Evolutionary conservation across 2,797 vertebrate genomes (phyloP), one percentile per base, ranked within the genome.

Genomic region (Mionectes olivaceus): DNA sequence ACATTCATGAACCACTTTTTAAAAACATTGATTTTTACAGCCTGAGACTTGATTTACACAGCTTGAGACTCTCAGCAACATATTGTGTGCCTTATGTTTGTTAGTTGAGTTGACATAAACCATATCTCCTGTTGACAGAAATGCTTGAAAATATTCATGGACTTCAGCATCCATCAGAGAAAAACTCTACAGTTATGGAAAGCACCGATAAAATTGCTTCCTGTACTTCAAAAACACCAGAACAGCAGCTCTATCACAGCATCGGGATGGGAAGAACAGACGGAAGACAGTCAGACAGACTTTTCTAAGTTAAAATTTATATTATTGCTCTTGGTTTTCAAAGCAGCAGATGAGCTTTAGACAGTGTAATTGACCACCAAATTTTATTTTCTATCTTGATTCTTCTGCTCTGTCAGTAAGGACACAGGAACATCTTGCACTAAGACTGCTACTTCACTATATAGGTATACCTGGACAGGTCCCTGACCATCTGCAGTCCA

Each of bases 121-220:
- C 97, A 83, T 86, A 94, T 96, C 77, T 90, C 67, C 73, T 63
- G 79, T 88, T 96, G 93, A 97, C 70, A 84, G 88, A 95, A 81
- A 91, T 6, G 49, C 82, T 75, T 89, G 87, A 96, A 97, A 95
- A 96, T 96, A 95, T 93, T 89, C 93, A 86, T 32, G 63, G 87
- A 95, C 87, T 84, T 95, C 96, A 90, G 67, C 83, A 93, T 91
- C 60, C 75, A 86, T 78, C 87, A 96, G 16, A 93, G 73, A 96
- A 97, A 93, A 94, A 74, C 44, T 83, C 84, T 70, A 86, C 52
- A 84, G 74, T 87, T 94, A 92, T 83, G 77, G 70, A 89, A 96
- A 94, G 44, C 60, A 75, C 82, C 94, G 97, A 97, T 97, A 97
- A 97, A 97, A 84, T 91, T 93, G 65, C 93, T 95, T 87, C 92